Conservation (phyloP, 2,113 vertebrate species). For the Nymphicus hollandicus region DNA sequence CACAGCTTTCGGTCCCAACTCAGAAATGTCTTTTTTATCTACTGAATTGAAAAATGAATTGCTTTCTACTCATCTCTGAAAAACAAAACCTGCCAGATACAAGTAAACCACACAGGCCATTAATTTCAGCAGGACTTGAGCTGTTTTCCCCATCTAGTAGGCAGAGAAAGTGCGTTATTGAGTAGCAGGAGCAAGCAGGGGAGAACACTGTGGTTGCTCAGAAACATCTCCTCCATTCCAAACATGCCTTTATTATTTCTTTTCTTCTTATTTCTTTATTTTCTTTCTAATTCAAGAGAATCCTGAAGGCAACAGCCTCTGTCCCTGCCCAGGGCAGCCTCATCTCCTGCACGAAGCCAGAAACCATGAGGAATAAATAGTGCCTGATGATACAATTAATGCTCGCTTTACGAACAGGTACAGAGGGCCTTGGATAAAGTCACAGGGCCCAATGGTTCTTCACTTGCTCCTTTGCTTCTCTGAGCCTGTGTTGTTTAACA, state of each 20-base stretch:
- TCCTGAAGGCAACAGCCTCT: neutral
- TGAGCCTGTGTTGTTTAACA: neutral
- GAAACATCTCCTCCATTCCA: neutral
- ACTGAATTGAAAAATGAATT: neutral
- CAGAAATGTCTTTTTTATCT: neutral
- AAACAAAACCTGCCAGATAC: constrained; percentile 10
- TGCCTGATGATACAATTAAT: neutral
- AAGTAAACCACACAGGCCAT: neutral
- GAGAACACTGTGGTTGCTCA: neutral
- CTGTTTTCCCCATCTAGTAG: neutral
- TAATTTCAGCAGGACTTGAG: neutral
- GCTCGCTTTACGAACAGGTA: neutral
- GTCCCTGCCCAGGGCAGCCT: neutral
- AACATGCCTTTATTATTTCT: neutral
- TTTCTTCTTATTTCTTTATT: neutral
- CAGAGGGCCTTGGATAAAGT: neutral
- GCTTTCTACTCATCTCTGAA: neutral
- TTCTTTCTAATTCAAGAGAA: neutral
- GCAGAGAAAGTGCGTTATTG: neutral
- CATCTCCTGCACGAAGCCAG: neutral
- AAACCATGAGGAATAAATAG: neutral
- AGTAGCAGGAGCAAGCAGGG: neutral
- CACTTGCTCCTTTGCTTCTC: neutral
- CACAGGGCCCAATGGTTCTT: neutral
- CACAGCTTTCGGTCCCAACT: neutral